These are phyloP conservation scores for Trypoxylus dichotomus DNA, from an alignment of 1,140 invertebrate species.

Conservation along the genomic window DNA sequence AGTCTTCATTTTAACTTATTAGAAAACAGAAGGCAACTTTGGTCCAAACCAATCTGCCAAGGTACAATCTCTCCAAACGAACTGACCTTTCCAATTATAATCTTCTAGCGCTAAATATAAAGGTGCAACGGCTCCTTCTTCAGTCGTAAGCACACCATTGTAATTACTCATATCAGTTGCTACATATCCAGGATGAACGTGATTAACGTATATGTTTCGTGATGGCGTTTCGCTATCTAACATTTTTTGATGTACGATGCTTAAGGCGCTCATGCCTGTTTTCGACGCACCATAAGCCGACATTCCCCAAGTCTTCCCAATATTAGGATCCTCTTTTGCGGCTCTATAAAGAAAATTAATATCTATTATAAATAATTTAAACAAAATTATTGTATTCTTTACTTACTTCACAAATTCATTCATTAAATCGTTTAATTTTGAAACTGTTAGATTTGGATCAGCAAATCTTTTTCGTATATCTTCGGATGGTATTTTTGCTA, in stretches of 20 bases:
- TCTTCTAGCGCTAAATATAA: conserved; percentile 52
- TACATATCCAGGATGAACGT: conserved; percentile 67
- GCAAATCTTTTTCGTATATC: conserved; percentile 58
- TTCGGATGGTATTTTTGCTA: conserved; percentile 60
- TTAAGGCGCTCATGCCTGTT: conserved; percentile 63
- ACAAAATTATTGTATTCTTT: conserved; percentile 38
- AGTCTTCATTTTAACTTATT: background rate
- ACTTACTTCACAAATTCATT: conserved; percentile 64
- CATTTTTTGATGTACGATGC: conserved; percentile 62
- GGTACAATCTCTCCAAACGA: conserved; percentile 52
- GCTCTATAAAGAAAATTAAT: conserved; percentile 43
- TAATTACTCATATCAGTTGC: conserved; percentile 71
- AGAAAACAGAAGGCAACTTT: background rate
- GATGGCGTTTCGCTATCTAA: conserved; percentile 55
- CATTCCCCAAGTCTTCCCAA: conserved; percentile 62
- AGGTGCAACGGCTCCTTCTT: conserved; percentile 59
- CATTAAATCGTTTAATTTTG: conserved; percentile 63
- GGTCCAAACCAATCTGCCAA: conserved; percentile 49
- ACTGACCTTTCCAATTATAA: conserved; percentile 53
- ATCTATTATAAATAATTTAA: no score
- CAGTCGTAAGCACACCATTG: conserved; percentile 63
- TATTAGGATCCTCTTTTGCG: conserved; percentile 58
- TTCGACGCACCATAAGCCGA: conserved; percentile 69
- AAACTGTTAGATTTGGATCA: conserved; percentile 59
- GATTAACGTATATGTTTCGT: conserved; percentile 64